Conservation (phyloP, 2,113 vertebrate genomes). For the Petroica traversi region DNA sequence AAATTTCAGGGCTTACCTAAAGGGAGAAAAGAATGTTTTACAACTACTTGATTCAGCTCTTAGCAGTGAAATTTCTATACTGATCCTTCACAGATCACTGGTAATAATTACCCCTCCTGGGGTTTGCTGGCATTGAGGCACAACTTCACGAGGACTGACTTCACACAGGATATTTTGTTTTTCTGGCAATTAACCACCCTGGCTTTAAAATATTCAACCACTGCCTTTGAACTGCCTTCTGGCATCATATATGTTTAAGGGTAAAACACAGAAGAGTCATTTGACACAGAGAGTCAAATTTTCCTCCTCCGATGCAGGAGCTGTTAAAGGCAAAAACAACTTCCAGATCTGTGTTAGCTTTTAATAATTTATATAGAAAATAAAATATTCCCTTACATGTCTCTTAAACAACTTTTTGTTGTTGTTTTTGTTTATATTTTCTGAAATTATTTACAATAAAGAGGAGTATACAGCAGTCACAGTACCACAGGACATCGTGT, state of each 20-base stretch:
- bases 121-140: not conserved
- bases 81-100: not conserved
- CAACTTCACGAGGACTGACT: not conserved
- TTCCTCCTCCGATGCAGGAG: not conserved
- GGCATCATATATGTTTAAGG: rapidly evolving
- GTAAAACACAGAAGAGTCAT: not conserved
- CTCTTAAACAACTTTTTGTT: not conserved
- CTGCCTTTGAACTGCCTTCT: not conserved
- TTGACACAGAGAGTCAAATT: not conserved
- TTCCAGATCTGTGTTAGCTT: not conserved
- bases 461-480: not conserved
- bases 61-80: not conserved
- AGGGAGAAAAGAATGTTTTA: not conserved
- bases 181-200: not conserved
- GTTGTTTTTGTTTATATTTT: not conserved
- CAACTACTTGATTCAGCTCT: not conserved
- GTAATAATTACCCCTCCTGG: not conserved
- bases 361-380: not conserved
- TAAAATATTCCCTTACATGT: not conserved
- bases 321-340: not conserved
- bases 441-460: not conserved
- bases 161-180: not conserved
- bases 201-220: not conserved
- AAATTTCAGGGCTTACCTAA: not conserved
- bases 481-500: not conserved